Evolutionary conservation across 1,140 invertebrate species (phyloP).

Genomic region (Samia ricini): DNA sequence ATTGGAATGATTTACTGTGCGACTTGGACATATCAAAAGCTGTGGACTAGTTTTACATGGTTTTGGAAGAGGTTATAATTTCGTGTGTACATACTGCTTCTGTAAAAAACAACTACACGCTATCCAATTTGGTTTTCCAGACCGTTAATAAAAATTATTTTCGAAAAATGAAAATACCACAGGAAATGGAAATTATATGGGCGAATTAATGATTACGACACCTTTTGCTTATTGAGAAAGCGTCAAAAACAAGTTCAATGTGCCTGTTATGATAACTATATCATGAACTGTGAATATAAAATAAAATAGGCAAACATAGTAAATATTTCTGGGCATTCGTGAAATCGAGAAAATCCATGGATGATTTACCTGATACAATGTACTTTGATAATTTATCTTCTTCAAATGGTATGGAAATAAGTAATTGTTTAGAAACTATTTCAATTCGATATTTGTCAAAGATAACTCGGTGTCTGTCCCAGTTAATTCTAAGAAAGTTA

Average conservation of each 20-base stretch:
- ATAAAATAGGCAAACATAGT: slow-evolving; percentile 8
- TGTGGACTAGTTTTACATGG: slow-evolving; percentile 19
- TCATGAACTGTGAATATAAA: slow-evolving; percentile 9
- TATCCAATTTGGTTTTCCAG: slow-evolving; percentile 25
- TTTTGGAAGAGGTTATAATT: slow-evolving; percentile 12
- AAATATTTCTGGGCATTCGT: slow-evolving; percentile 21
- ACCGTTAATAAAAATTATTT: slow-evolving; percentile 22
- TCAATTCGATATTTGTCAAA: too few species aligned
- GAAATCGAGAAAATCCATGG: slow-evolving; percentile 14
- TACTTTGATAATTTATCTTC: background rate
- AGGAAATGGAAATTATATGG: slow-evolving; percentile 29
- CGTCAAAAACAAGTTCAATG: slow-evolving; percentile 12
- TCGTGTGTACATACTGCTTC: slow-evolving; percentile 12
- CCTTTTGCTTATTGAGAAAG: slow-evolving; percentile 13
- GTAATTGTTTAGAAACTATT: background rate
- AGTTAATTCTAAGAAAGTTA: too few species aligned
- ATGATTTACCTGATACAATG: background rate
- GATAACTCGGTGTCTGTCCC: too few species aligned
- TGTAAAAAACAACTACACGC: background rate
- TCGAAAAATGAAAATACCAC: slow-evolving; percentile 29
- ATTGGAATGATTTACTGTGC: slow-evolving; percentile 12
- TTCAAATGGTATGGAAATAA: background rate
- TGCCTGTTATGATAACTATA: slow-evolving; percentile 9
- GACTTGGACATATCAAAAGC: background rate
- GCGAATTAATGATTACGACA: slow-evolving; percentile 20